Evolutionary conservation across 2,113 vertebrate genomes (phyloP).

Genomic region (Platysteira castanea): DNA sequence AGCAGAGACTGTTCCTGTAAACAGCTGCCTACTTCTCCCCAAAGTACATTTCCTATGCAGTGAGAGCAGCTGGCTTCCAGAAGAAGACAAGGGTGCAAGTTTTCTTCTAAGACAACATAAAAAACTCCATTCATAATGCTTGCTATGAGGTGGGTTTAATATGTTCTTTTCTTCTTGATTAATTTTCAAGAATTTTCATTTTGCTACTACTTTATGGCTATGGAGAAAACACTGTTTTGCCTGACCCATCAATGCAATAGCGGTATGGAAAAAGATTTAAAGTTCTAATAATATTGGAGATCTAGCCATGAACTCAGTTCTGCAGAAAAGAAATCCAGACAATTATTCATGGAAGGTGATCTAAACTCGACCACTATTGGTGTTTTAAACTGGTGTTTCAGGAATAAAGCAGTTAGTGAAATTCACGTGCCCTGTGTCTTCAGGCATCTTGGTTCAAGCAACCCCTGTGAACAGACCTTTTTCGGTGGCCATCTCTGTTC

Average conservation of each 20-base stretch:
- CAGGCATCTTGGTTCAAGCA: not conserved
- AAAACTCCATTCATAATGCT: not conserved
- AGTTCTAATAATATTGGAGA: constrained; percentile 11
- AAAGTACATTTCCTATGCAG: not conserved
- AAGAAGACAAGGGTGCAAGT: not conserved
- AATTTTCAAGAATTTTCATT: constrained; percentile 28
- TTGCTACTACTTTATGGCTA: not conserved
- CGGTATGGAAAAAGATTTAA: not conserved
- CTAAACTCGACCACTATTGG: not conserved
- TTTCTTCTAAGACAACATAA: not conserved
- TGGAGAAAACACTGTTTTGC: not conserved
- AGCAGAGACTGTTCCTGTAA: not conserved
- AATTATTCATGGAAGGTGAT: not conserved
- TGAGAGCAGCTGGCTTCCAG: not conserved
- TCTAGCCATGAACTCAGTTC: not conserved
- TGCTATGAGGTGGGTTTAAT: not conserved
- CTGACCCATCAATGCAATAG: not conserved
- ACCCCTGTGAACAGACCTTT: not conserved
- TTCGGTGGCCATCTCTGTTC: constrained; percentile 59
- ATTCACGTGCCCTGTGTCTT: not conserved
- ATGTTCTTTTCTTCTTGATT: not conserved
- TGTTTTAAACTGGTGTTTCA: constrained; percentile 1
- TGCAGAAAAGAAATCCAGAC: not conserved
- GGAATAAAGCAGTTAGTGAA: not conserved
- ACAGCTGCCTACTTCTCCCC: not conserved